These are phyloP conservation scores for Laupala kohalensis DNA, from an alignment of 1,140 invertebrate species.

Conservation along the genomic window DNA sequence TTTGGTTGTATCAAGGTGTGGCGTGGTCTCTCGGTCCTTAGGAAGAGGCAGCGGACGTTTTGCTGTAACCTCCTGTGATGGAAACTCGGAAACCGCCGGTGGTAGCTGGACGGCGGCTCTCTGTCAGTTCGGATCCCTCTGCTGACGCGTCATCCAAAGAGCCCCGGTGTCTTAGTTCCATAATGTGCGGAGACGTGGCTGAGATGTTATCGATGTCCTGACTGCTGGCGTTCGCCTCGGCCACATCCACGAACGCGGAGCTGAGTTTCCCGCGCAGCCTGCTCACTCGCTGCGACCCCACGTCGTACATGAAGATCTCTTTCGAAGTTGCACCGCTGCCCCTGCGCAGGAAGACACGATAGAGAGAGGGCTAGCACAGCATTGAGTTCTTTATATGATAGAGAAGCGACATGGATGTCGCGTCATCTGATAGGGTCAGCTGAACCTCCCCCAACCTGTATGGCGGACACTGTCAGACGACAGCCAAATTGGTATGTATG, in stretches of 20 bases:
- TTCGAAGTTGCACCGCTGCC: conserved; percentile 23
- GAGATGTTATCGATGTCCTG: conserved; percentile 46
- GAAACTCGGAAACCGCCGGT: neutral
- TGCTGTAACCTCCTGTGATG: neutral
- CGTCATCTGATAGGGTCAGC: no score
- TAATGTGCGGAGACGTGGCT: neutral
- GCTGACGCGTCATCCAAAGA: neutral
- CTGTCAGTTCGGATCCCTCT: neutral
- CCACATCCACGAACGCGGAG: conserved; percentile 66
- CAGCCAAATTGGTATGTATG: no score
- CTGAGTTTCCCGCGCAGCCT: conserved; percentile 59
- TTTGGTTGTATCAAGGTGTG: no score
- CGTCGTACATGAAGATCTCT: conserved; percentile 77
- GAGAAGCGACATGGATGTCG: no score
- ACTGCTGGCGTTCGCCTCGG: conserved; percentile 61
- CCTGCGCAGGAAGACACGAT: no score
- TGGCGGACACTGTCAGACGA: no score
- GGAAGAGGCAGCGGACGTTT: neutral
- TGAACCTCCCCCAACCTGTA: no score
- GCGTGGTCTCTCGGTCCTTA: no score
- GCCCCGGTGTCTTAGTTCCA: neutral
- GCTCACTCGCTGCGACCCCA: conserved; percentile 47
- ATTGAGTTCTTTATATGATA: no score
- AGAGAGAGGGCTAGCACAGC: no score
- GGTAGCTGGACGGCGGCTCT: neutral